Conservation (phyloP, 2,888 invertebrate genomes). For the Sussaba pulchella region DNA sequence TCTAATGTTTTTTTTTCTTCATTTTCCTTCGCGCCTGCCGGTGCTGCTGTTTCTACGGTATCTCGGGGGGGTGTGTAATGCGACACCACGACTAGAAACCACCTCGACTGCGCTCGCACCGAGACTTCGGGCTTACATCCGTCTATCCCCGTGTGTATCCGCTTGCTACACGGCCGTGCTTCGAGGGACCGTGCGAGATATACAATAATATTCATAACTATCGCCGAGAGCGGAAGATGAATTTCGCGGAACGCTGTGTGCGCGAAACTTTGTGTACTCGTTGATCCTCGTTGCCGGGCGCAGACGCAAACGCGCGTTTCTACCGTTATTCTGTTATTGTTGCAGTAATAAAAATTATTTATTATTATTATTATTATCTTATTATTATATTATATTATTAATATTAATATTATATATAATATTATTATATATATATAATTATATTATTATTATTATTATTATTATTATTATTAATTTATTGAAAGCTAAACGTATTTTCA, state of each 20-base stretch:
- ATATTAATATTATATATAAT: too few relatives aligned
- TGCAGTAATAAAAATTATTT: too few relatives aligned
- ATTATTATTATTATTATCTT: too few relatives aligned
- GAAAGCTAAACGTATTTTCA: too few relatives aligned
- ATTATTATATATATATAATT: too few relatives aligned
- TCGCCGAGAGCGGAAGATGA: constrained; percentile 69
- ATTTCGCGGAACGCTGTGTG: constrained; percentile 76
- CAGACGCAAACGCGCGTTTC: background rate
- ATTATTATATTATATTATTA: too few relatives aligned
- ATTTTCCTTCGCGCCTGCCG: too few relatives aligned
- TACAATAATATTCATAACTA: constrained; percentile 82
- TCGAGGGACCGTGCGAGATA: constrained; percentile 80
- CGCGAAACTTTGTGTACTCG: background rate
- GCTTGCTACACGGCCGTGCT: constrained; percentile 22
- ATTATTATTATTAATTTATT: too few relatives aligned
- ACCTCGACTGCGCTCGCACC: constrained; percentile 65
- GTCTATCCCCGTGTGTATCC: background rate
- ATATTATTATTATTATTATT: too few relatives aligned
- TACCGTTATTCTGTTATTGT: too few relatives aligned
- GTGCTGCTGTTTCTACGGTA: constrained; percentile 45
- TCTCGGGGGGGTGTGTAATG: constrained; percentile 77
- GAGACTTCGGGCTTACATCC: constrained; percentile 73
- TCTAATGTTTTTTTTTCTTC: constrained; percentile 31
- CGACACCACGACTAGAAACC: constrained; percentile 79
- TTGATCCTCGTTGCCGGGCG: constrained; percentile 1